These are phyloP conservation scores for Ochotona princeps DNA, from an alignment of 2,113 vertebrate species.

Conservation along the genomic window DNA sequence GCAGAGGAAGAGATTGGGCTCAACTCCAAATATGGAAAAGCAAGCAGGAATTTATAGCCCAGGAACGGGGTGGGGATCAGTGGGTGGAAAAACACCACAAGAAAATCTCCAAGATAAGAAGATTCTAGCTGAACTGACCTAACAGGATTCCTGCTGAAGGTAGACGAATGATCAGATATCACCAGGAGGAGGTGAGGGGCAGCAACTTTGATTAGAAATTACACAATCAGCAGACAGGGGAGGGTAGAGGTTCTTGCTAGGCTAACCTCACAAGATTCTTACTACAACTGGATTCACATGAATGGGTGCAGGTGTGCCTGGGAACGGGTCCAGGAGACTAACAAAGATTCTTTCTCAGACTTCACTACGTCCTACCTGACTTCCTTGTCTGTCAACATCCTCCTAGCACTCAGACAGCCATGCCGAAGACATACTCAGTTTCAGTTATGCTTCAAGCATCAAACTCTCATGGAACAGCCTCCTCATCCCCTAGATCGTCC, in stretches of 20 bases:
- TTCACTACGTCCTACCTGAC: not conserved
- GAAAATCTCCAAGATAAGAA: not conserved
- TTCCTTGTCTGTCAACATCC: not conserved
- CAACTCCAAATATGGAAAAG: not conserved
- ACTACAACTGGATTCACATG: not conserved
- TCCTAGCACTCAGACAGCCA: not conserved
- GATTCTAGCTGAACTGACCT: not conserved
- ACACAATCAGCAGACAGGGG: not conserved
- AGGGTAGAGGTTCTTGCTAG: not conserved
- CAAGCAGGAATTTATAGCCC: not conserved
- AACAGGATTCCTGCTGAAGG: not conserved
- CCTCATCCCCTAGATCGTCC: not conserved
- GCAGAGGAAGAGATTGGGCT: not conserved
- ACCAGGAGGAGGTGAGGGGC: not conserved
- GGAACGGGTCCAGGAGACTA: not conserved
- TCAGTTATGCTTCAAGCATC: not conserved
- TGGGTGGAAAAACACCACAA: not conserved
- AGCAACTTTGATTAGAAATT: not conserved
- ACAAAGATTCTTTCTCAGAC: not conserved
- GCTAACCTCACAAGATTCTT: not conserved
- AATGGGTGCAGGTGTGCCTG: not conserved
- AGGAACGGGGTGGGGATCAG: not conserved
- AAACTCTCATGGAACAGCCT: not conserved
- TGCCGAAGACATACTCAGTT: not conserved
- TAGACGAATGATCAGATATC: too few species aligned